Evolutionary conservation across 1,140 invertebrate species (phyloP), one percentile per base, ranked within the genome.

Genomic region (Ephestia elutella): DNA sequence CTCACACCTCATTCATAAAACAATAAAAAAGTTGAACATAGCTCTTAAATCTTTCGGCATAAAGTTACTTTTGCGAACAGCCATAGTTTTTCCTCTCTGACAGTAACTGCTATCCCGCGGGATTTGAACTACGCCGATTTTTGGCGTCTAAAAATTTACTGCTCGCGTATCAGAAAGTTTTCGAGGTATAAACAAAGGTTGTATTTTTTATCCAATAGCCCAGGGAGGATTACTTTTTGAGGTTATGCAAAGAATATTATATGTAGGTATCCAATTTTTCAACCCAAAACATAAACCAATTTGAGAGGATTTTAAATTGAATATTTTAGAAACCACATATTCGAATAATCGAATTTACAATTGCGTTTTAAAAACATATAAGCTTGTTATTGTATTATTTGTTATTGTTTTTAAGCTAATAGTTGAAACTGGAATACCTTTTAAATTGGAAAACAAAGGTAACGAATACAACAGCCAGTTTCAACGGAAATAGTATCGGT

Each of bases 21-120:
- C 38, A 44, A 44, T 44, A 44, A 44, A 44, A 44, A 44, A 44
- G 38, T 44, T 44, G 38, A 7, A 9, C 30, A 11, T 32, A 32
- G 38, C 38, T 44, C 38, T 44, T 44, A 44, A 44, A 44, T 44
- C 38, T 44, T 44, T 44, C 38, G 38, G 38, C 38, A 44, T 44
- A 44, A 44, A 44, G 38, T 44, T 44, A 44, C 38, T 44, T 44
- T 44, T 44, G 13, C 38, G n/a, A 44, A 44, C 38, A 44, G 38
- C 38, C 38, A 44, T 44, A 15, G 13, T 3, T 44, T 10, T 44
- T 15, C 38, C 1, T 5, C 5, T 5, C 13, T 44, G 38, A 44
- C 38, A 44, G 38, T 44, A 44, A 44, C 38, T 15, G 38, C 5
- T 44, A 15, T 15, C 38, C 38, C 38, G 10, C 38, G 38, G 38